Evolutionary conservation across 2,888 invertebrate genomes (phyloP).

Genomic region (Ypsolopha sequella): DNA sequence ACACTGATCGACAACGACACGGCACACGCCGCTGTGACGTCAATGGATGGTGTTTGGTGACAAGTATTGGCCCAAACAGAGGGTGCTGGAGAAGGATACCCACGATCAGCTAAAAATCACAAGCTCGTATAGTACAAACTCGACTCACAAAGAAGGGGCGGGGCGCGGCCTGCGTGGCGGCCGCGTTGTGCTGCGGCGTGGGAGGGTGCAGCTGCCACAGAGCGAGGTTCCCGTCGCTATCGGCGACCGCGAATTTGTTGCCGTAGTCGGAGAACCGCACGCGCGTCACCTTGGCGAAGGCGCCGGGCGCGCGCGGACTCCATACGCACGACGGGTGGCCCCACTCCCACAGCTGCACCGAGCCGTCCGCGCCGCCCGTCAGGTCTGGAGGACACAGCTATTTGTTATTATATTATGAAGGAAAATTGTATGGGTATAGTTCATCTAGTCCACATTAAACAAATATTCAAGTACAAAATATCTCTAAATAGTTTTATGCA

Average conservation of each 20-base stretch:
- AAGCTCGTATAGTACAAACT: not conserved
- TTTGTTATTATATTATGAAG: too few species aligned
- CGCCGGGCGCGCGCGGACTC: constrained; percentile 92
- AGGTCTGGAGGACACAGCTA: too few species aligned
- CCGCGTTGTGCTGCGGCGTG: constrained; percentile 54
- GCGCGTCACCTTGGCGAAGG: constrained; percentile 94
- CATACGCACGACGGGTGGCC: constrained; percentile 93
- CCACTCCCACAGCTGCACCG: constrained; percentile 98
- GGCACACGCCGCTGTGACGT: too few species aligned
- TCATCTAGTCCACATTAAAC: too few species aligned
- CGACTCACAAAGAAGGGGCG: constrained; percentile 89
- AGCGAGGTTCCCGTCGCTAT: constrained; percentile 96
- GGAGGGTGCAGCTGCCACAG: constrained; percentile 92
- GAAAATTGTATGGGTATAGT: not conserved
- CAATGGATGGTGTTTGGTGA: too few species aligned
- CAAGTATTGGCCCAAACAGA: too few species aligned
- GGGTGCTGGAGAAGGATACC: too few species aligned
- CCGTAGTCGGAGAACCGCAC: constrained; percentile 97
- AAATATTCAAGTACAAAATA: too few species aligned
- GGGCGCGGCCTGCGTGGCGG: constrained; percentile 57
- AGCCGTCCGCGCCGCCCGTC: constrained; percentile 96
- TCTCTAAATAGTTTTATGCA: not conserved
- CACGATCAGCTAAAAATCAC: too few species aligned
- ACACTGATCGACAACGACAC: too few species aligned
- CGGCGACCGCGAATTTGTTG: constrained; percentile 98